Conservation (phyloP, 2,888 invertebrate genomes). For the Ellobium chinense region DNA sequence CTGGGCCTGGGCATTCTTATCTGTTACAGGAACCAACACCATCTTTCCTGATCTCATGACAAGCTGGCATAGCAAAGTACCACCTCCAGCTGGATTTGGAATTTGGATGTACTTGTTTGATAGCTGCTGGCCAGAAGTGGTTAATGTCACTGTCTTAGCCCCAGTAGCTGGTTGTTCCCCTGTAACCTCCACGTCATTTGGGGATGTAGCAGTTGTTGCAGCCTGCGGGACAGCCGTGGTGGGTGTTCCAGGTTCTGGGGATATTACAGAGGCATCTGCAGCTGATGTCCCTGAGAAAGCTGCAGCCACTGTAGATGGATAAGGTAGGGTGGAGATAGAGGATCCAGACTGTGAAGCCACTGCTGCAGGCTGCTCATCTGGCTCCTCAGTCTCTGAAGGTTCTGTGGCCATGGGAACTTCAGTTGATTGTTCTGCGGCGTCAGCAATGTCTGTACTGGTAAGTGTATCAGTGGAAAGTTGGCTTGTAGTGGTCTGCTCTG, state of each 20-base stretch:
- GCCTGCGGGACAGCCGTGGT: background rate
- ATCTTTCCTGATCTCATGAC: slow-evolving; percentile 30
- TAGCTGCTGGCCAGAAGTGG: background rate
- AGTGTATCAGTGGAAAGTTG: background rate
- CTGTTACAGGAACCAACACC: slow-evolving; percentile 34
- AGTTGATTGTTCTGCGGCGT: background rate
- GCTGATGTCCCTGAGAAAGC: background rate
- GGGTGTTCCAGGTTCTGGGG: background rate
- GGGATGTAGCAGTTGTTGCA: background rate
- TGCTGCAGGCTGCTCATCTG: background rate
- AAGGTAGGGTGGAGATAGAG: slow-evolving; percentile 4
- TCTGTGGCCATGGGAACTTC: background rate
- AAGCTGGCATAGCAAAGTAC: slow-evolving; percentile 26
- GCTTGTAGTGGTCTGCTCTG: too few relatives aligned
- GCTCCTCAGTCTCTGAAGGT: background rate
- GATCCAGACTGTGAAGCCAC: background rate
- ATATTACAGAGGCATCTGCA: background rate
- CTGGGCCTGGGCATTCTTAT: slow-evolving; percentile 21
- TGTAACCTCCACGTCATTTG: background rate
- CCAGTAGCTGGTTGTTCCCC: background rate
- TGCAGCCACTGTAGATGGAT: background rate
- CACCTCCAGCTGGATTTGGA: slow-evolving; percentile 26
- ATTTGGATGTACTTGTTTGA: slow-evolving; percentile 16
- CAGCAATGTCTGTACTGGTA: background rate
- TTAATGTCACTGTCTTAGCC: background rate